These are phyloP conservation scores for Dryoscopus gambensis DNA, from an alignment of 2,113 vertebrate genomes.

Conservation along the genomic window DNA sequence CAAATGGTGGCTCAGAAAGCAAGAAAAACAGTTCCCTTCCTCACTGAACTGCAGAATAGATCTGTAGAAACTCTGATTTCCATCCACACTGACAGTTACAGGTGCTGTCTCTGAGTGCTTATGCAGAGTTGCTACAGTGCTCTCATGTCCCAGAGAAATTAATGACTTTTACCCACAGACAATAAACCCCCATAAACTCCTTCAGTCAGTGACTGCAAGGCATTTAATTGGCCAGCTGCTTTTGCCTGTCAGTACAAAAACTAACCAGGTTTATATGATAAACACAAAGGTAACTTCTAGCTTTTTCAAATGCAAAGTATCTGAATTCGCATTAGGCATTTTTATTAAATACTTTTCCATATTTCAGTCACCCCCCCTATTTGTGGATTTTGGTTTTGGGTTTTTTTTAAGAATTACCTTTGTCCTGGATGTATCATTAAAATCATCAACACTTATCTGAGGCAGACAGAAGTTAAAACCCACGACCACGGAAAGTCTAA, in stretches of 20 bases:
- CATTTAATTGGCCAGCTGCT: neutral
- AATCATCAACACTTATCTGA: neutral
- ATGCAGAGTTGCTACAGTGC: neutral
- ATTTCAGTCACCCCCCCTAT: neutral
- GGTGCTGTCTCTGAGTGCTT: neutral
- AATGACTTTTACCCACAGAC: neutral
- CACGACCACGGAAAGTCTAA: fast-evolving
- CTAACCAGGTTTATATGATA: neutral
- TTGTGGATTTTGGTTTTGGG: neutral
- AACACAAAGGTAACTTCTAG: neutral
- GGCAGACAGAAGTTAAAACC: neutral
- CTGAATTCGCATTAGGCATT: neutral
- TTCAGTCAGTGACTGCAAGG: neutral
- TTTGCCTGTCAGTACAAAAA: neutral
- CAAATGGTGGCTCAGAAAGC: neutral
- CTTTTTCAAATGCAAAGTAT: neutral
- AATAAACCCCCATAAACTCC: neutral
- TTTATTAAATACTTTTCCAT: neutral
- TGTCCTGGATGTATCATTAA: neutral
- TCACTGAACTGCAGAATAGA: neutral
- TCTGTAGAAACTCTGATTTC: neutral
- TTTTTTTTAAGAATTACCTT: neutral
- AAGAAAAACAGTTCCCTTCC: neutral
- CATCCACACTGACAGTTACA: neutral
- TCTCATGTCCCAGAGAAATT: neutral